Conservation (phyloP, 2,797 vertebrate genomes). For the Neostethus bicornis region DNA sequence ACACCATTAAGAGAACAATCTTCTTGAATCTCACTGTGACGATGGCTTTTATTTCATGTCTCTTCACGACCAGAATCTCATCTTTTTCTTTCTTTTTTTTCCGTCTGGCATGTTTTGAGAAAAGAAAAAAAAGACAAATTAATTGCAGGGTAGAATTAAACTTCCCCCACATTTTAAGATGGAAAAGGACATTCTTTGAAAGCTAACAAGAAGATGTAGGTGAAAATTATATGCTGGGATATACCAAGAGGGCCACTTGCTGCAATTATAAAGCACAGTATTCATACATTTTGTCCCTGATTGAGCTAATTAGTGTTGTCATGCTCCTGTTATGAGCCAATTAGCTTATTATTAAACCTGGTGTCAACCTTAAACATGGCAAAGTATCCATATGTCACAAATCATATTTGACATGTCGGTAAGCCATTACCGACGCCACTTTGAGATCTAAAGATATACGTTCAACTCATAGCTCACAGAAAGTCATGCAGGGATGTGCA, state of each 20-base stretch:
- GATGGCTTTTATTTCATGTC: slow-evolving; percentile 20
- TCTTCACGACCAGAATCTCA: background rate
- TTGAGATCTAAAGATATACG: background rate
- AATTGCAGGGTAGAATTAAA: slow-evolving; percentile 7
- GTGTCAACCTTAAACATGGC: slow-evolving; percentile 11
- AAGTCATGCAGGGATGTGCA: slow-evolving; percentile 19
- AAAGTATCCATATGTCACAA: background rate
- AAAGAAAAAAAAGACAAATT: background rate
- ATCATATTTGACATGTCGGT: background rate
- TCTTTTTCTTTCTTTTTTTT: slow-evolving; percentile 22
- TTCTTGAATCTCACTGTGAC: slow-evolving; percentile 26
- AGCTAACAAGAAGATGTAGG: background rate
- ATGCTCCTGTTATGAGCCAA: slow-evolving; percentile 13
- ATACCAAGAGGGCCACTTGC: background rate
- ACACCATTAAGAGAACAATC: slow-evolving; percentile 36
- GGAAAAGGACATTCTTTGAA: slow-evolving; percentile 10
- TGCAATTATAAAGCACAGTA: background rate
- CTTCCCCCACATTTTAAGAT: slow-evolving; percentile 8
- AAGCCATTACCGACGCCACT: slow-evolving; percentile 10
- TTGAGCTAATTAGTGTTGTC: slow-evolving; percentile 8
- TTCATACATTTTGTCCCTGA: background rate
- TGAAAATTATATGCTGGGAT: slow-evolving; percentile 9
- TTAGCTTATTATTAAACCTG: slow-evolving; percentile 19
- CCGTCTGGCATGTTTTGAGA: slow-evolving; percentile 1
- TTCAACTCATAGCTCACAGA: slow-evolving; percentile 1